Base-by-base conservation (phyloP, 1,140 invertebrate species). In the Tribolium madens region DNA sequence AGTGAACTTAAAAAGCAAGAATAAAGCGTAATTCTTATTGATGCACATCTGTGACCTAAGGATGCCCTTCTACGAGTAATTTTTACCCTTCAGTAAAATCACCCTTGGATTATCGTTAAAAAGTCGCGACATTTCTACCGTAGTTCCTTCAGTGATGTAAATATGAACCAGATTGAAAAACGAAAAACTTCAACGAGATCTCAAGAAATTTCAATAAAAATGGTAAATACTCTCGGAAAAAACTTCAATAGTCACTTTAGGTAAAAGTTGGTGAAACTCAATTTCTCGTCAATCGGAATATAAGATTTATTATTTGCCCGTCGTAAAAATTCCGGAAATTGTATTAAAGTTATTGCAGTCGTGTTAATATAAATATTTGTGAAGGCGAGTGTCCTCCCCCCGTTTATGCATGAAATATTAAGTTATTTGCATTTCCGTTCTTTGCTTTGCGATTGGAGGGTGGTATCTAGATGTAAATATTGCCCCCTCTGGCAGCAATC, bases 391-490 rank as follows among this genome's bases (percentile, higher is more conserved):
- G 57, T 18, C 15, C 50, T 70, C 21, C 18, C 14, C 73, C 74
- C 21, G n/a, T 52, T 64, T 64, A 33, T 64, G 57, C 57, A 64
- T 64, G 57, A 72, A 48, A 71, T 73, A 77, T 77, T 69, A 77
- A 73, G 69, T 73, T 72, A 73, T 73, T 77, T 77, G 60, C 72
- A 73, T 78, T 74, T 74, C 48, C 76, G 60, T 74, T 68, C 48
- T 74, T 53, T 68, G 18, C 48, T 31, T 46, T 12, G 15, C 42
- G 71, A 68, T 73, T 48, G 71, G 47, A 74, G 64, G 76, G 76
- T 47, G 57, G 47, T 64, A 78, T 78, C 76, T 68, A 17, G 73
- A 75, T 74, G 71, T 60, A 74, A 75, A 78, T 78, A 74, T 75
- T 36, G 71, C 50, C 70, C 57, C 72, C 76, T 73, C 36, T 52